A percentile compares a stretch with the other conserved stretches of the same genome.
These are phyloP conservation scores for Parnassius glacialis DNA, from an alignment of 2,888 invertebrate genomes.

Conservation along the genomic window DNA sequence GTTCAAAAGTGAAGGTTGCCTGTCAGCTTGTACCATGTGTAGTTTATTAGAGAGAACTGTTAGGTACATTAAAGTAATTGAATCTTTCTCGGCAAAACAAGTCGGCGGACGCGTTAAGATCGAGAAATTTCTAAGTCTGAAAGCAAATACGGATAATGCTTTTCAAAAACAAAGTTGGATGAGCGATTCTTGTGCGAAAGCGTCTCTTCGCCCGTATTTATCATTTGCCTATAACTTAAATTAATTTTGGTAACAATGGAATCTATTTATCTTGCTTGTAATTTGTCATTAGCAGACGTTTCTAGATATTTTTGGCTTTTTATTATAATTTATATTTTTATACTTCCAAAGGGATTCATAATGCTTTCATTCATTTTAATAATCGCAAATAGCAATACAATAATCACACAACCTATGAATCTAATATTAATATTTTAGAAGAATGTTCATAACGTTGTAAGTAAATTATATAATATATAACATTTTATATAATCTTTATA, in stretches of 20 bases:
- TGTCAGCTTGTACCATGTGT: neutral
- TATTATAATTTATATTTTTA: too few species aligned
- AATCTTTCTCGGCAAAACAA: neutral
- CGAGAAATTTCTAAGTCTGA: neutral
- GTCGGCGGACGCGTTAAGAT: neutral
- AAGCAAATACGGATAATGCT: neutral
- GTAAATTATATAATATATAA: too few species aligned
- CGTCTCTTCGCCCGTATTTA: neutral
- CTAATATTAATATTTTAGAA: too few species aligned
- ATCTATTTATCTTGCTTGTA: neutral
- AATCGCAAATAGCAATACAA: too few species aligned
- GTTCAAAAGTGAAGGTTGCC: conserved; percentile 5
- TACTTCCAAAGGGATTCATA: too few species aligned
- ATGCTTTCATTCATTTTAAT: too few species aligned
- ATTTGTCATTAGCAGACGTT: neutral
- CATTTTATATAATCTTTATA: too few species aligned
- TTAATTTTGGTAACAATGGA: neutral
- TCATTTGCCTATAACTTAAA: neutral
- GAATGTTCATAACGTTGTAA: too few species aligned
- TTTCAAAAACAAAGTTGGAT: neutral
- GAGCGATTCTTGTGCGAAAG: neutral
- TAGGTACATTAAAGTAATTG: neutral
- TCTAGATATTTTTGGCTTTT: neutral
- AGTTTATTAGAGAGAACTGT: neutral
- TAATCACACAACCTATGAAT: too few species aligned